Base-by-base conservation (phyloP, 2,113 vertebrate species). In the Anser brachyrhynchus region DNA sequence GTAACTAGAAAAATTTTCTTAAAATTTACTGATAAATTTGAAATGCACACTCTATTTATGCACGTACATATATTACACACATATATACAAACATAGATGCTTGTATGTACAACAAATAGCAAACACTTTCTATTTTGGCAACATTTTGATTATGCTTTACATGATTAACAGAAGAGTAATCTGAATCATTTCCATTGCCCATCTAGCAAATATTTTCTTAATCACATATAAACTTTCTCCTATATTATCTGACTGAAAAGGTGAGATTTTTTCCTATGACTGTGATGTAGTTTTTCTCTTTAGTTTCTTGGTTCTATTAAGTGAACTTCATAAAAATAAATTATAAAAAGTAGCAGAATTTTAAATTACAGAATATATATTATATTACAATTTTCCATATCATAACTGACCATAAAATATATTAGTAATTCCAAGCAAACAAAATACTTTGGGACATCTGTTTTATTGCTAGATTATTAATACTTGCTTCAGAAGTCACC, bases 401-500 rank as follows among this genome's bases (percentile, higher is more conserved):
- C 17, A 2, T 66, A 84, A 72, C 2, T 67, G 37, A 72, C 21
- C 37, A 89, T 28, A 64, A 71, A 77, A 58, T 91, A 22, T 21
- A 58, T 76, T 77, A 80, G 29, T n/a, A 75, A 73, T 59, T 85
- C 71, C 33, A 78, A 91, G 54, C 52, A 59, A 91, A 41, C 16
- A 77, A 51, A 86, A 66, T 23, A 71, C 20, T 49, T 31, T 41
- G 14, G 33, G 49, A n/a, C 13, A 71, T 75, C 35, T 76, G 20
- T 91, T 65, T 91, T 67, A 61, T 33, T 74, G 14, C 25, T 43
- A 31, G 29, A 51, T 83, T 74, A 81, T 84, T 61, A 33, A 80
- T 31, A 70, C 6, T 78, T 58, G 41, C 6, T 67, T 84, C 85
- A 95, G 69, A 90, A 94, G 90, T 72, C 74, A 75, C 13, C 74